Percentiles rank a stretch among this genome's conserved stretches.
phyloP scores from a whole-genome alignment of 2,113 vertebrate genomes.

The Laterallus jamaicensis region DNA sequence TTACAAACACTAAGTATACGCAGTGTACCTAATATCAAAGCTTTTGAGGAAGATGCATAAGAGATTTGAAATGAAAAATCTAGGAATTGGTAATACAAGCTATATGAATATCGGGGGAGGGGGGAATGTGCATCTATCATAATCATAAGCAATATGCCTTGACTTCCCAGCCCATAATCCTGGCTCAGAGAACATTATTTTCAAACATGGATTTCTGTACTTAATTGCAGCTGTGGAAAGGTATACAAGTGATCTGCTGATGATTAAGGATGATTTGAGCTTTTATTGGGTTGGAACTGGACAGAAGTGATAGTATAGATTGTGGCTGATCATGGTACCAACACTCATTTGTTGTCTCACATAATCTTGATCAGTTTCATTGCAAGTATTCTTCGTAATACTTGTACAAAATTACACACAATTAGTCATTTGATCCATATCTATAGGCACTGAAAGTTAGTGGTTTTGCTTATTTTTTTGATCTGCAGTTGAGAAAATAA shows the following conservation, averaged over 20 bases:
- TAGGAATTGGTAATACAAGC: background rate
- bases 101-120: background rate
- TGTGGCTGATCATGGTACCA: background rate
- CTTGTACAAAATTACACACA: background rate
- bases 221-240: background rate
- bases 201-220: background rate
- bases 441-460: background rate
- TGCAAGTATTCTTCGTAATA: background rate
- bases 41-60: background rate
- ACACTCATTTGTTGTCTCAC: background rate
- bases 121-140: background rate
- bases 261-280: background rate
- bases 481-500: background rate
- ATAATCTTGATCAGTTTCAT: background rate
- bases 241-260: background rate
- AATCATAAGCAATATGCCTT: background rate
- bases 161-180: background rate
- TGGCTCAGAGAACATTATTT: background rate
- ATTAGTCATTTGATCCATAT: background rate
- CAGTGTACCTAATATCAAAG: background rate
- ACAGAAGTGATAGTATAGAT: background rate
- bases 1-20: background rate
- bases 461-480: background rate
- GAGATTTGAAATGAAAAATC: background rate
- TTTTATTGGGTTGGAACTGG: background rate